Base-by-base conservation (phyloP, 2,888 invertebrate genomes). In the Drosophila nigricruria region DNA sequence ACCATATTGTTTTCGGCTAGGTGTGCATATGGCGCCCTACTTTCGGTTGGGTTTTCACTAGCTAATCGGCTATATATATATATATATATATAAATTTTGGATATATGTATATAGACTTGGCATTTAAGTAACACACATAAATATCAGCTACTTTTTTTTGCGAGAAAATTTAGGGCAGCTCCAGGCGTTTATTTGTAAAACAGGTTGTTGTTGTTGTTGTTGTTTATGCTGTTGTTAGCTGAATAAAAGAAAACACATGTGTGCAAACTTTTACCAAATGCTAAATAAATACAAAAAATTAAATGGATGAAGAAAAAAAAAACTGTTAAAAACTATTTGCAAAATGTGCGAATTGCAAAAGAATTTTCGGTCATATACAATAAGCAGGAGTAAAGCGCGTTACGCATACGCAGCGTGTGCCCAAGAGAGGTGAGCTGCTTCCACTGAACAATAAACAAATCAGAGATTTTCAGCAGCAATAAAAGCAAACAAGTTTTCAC, bases 11-110 rank as follows among this genome's bases (percentile, higher is more conserved):
- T 76, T 71, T 54, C 52, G 69, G 47, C 69, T 69, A 86, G 83
- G 83, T 83, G 81, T 71, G 73, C 88, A 88, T 76, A 79, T 89
- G 89, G 85, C 71, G 84, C 88, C 85, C 84, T 89, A 84, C 66
- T 80, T 80, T 69, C 34, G 5, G 52, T 20, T 77, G 58, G 73
- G 73, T 66, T 61, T 58, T 47, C 56, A 52, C 43, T 42, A 42
- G 40, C 36, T 42, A 32, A 32, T 40, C 57, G 32, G 49, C 45
- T n/a, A 23, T 18, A 52, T 9, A 34, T 23, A n/a, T 30, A 27
- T 16, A 14, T 52, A 18, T 54, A 59, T 56, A 62, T 66, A 66
- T 30, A 27, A 5, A 27, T 49, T 30, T 49, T 3, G 27, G n/a
- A 16, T 47, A 30, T 49, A 30, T 49, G 49, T 52, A 25, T 36